Conservation (phyloP, 1,140 invertebrate genomes). For the Rhopalosiphum maidis region DNA sequence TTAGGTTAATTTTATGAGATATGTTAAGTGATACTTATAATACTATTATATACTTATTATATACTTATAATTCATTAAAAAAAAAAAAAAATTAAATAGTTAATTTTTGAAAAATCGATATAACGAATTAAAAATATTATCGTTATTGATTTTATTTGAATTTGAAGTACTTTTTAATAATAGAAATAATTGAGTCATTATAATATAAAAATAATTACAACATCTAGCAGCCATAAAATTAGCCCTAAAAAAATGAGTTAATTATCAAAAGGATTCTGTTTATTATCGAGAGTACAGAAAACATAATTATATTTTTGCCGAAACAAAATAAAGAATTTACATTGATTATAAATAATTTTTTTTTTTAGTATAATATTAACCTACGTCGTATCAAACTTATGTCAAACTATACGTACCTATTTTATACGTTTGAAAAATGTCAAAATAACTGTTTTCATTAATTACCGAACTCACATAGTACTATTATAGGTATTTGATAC, state of each 20-base stretch:
- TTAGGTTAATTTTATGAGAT: neutral
- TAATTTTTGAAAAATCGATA: neutral
- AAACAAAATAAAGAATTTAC: neutral
- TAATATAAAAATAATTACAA: neutral
- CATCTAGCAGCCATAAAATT: neutral
- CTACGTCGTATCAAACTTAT: accelerated
- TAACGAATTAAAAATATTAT: neutral
- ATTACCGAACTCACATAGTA: neutral
- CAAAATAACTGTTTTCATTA: neutral
- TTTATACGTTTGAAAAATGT: neutral
- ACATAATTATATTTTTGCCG: neutral
- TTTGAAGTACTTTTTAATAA: neutral
- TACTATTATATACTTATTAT: too few relatives aligned
- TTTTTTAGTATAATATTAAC: neutral
- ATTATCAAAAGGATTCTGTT: neutral
- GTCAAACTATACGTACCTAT: neutral
- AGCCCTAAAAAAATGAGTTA: neutral
- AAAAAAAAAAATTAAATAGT: neutral
- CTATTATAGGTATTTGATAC: neutral
- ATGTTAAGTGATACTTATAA: neutral
- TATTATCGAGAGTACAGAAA: neutral
- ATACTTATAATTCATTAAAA: neutral
- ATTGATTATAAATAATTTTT: neutral
- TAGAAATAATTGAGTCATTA: neutral
- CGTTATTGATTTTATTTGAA: neutral